Evolutionary conservation across 2,113 vertebrate species (phyloP), one percentile per base, ranked within the genome.

Genomic region (Paedocypris sp.): DNA sequence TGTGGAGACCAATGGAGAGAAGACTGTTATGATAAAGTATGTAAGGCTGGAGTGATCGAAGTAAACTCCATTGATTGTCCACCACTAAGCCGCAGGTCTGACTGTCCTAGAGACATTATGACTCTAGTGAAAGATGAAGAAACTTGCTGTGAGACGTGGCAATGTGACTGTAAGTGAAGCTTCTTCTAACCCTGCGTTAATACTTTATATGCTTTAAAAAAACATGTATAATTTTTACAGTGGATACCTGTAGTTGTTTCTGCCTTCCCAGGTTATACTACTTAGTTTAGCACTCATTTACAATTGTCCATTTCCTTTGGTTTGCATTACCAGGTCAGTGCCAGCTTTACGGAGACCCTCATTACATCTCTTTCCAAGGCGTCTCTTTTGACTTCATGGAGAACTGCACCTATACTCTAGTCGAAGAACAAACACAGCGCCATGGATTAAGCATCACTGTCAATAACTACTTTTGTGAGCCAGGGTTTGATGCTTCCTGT

Each of bases 311-410:
- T 5, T 38, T 50, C 19, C 26, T 13, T 3, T 4, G 10, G 13
- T 31, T 56, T 36, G 56, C 51, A 53, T 39, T 12, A 20, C 43
- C 9, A 87, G 86, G 85, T 70, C 68, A 43, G 5, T 87, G 86
- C 26, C 70, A 82, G 3, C 12, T 86, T 1, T 85, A 72, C 29
- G 86, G 86, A 20, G 85, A 87, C 38, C 84, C 85, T 4, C 86
- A 87, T 49, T 88, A 83, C 69, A 73, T 66, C 15, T 68, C 85
- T n/a, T 87, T 87, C 56, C 33, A 74, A 39, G 82, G 80, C 4
- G 29, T 68, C 1, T 0, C 3, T 1, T 87, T 78, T 67, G 56
- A 72, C 60, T 85, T 82, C 59, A 23, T 78, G 46, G 66, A 79
- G 0, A 41, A 77, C 2, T 87, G 86, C 61, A 82, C 76, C 25